Evolutionary conservation across 2,797 vertebrate genomes (phyloP).

Genomic region (Urosaurus nigricauda): DNA sequence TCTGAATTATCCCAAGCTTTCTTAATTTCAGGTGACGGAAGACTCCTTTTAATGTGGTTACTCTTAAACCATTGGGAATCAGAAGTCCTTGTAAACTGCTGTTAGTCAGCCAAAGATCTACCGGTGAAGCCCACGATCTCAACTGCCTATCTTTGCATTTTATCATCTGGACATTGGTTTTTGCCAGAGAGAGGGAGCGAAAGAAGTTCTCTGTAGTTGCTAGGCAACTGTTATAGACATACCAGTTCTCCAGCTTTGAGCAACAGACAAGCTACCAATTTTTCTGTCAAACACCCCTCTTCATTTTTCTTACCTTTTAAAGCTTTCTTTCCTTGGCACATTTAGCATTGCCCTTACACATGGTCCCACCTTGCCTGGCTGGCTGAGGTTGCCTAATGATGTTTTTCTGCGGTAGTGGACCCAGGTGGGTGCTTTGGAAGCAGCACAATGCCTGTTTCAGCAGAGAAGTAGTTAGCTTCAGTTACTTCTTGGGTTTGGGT

Average conservation of each 20-base stretch:
- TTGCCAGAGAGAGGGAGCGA: neutral
- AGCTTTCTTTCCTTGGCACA: neutral
- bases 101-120: neutral
- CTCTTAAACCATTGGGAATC: neutral
- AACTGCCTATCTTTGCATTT: neutral
- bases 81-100: neutral
- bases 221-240: constrained; percentile 11
- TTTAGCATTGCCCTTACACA: neutral
- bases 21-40: neutral
- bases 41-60: neutral
- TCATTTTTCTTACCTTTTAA: neutral
- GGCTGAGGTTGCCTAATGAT: neutral
- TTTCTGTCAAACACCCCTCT: constrained; percentile 15
- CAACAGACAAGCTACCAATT: constrained; percentile 19
- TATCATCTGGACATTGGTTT: neutral
- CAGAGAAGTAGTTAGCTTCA: neutral
- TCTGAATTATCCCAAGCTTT: neutral
- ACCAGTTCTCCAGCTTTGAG: neutral
- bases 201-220: constrained; percentile 20
- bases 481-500: neutral
- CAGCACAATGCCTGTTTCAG: neutral
- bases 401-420: neutral
- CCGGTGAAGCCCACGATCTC: no score
- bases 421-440: neutral
- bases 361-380: neutral